These are phyloP conservation scores for Barnardius zonarius DNA, from an alignment of 2,113 vertebrate species.

Conservation along the genomic window DNA sequence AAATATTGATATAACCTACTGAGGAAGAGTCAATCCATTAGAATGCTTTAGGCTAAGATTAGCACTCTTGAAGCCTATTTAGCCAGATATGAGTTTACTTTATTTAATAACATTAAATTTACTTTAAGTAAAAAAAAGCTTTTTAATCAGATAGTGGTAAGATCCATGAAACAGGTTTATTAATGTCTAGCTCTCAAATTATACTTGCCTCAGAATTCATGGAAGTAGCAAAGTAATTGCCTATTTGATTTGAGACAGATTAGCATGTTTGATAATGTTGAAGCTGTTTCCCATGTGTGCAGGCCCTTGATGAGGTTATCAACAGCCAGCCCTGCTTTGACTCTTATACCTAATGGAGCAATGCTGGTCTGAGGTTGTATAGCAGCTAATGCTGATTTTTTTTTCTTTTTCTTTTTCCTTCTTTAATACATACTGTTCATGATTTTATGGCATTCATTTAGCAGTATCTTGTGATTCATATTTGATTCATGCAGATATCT, in stretches of 20 bases:
- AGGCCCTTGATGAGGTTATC: not conserved
- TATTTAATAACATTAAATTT: constrained; percentile 48
- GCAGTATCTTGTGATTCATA: not conserved
- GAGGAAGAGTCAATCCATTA: constrained; percentile 41
- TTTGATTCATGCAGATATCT: not conserved
- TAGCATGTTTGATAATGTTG: not conserved
- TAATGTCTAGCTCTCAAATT: constrained; percentile 44
- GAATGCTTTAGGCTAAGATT: constrained; percentile 58
- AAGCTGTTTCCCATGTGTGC: not conserved
- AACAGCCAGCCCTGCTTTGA: not conserved
- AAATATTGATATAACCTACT: constrained; percentile 53
- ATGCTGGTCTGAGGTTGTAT: not conserved
- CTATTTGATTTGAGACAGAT: constrained; percentile 21
- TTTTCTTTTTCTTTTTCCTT: not conserved
- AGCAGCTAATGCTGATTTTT: not conserved
- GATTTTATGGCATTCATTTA: not conserved
- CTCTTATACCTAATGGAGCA: not conserved
- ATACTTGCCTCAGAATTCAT: constrained; percentile 29
- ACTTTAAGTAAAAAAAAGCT: not conserved
- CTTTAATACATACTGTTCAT: not conserved
- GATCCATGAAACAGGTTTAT: constrained; percentile 30
- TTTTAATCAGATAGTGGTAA: constrained; percentile 47
- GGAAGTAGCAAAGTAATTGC: constrained; percentile 7
- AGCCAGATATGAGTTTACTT: constrained; percentile 44
- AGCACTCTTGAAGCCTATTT: constrained; percentile 57